Percentiles rank a stretch among this genome's conserved stretches.
Conservation (phyloP, 2,888 invertebrate genomes). For the Pollenia labialis region DNA sequence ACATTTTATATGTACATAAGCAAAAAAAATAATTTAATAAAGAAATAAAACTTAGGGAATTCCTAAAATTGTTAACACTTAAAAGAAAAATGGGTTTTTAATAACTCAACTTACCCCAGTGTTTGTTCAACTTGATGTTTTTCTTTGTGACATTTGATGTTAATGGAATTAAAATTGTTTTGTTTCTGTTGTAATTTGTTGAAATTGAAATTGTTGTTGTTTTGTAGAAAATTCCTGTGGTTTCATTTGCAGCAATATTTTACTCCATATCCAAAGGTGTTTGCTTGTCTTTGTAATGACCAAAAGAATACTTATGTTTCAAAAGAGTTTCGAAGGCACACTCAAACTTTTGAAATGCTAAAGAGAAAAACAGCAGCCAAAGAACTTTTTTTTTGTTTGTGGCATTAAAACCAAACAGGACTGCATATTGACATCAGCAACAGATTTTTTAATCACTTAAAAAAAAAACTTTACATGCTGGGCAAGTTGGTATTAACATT, state of each 20-base stretch:
- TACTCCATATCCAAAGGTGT: not conserved
- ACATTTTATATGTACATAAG: not conserved
- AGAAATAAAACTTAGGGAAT: slow-evolving; percentile 1
- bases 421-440: slow-evolving; percentile 5
- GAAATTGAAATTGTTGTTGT: slow-evolving; percentile 15
- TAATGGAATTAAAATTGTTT: slow-evolving; percentile 21
- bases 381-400: not conserved
- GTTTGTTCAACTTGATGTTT: slow-evolving; percentile 31
- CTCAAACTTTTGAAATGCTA: not conserved
- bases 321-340: slow-evolving; percentile 28
- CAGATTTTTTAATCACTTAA: not conserved
- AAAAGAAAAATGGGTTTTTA: slow-evolving; percentile 13
- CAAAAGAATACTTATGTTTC: slow-evolving; percentile 1
- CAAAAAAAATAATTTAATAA: not conserved
- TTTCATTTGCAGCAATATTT: slow-evolving; percentile 28
- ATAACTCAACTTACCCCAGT: slow-evolving; percentile 65
- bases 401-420: slow-evolving; percentile 4
- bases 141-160: slow-evolving; percentile 19
- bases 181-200: slow-evolving; percentile 13
- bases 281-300: slow-evolving; percentile 1
- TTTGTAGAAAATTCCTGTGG: slow-evolving; percentile 7
- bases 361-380: not conserved
- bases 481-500: not conserved
- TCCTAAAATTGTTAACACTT: not conserved
- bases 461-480: not conserved